Evolutionary conservation across 2,113 vertebrate species (phyloP), one percentile per base, ranked within the genome.

Genomic region (Ranitomeya variabilis): DNA sequence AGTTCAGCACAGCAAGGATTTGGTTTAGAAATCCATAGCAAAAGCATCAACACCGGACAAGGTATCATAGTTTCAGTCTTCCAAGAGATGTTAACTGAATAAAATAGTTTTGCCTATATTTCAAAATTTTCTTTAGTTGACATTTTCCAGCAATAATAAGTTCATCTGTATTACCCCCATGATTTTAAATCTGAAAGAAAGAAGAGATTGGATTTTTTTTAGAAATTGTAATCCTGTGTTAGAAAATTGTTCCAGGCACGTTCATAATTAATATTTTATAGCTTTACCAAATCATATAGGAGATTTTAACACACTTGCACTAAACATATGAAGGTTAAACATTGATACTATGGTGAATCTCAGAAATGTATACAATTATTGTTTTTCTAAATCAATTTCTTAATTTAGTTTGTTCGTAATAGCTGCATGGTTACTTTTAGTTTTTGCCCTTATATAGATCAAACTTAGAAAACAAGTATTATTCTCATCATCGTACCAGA

Each of bases 11-110:
- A 91, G 60, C 92, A 94, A 81, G 91, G 92, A 76, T 92, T 91
- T 2, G 90, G 90, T 89, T 96, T 91, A 88, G 92, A 95, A 86
- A 94, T 91, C 94, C 94, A 96, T 82, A 96, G 90, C 64, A 96
- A 88, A 69, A 95, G 87, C 83, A 94, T 81, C 2, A 94, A 73
- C 83, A 92, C 83, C 91, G 90, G 91, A 71, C 92, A 91, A 90
- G 91, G 83, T 90, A 90, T 93, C 95, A 96, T 96, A 91, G 89
- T 91, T 92, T 74, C 91, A n/a, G 69, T 76, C 19, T 13, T 8
- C 18, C 60, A 15, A 55, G 21, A 78, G 59, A 78, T 19, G 51
- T 66, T 23, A 55, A 62, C 12, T 26, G 57, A 84, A 45, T 6
- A 57, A 73, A 16, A 66, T 11, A 57, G 16, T 16, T 21, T 37